phyloP scores from a whole-genome alignment of 1,140 invertebrate genomes.

The Proctacanthus coquilletti region DNA sequence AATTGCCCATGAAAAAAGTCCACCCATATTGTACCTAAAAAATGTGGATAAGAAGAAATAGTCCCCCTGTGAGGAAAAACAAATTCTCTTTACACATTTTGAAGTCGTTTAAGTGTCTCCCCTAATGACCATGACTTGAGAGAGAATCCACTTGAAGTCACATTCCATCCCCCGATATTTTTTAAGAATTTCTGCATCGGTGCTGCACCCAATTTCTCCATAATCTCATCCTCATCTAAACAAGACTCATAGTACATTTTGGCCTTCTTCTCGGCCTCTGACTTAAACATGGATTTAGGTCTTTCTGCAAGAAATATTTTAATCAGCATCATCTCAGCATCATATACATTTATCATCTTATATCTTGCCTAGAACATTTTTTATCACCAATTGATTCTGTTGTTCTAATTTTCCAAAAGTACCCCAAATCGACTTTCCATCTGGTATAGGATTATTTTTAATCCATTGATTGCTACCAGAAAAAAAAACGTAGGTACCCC shows the following conservation, averaged over 20 bases:
- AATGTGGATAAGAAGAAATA: background rate
- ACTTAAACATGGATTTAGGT: constrained; percentile 42
- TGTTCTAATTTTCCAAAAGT: constrained; percentile 89
- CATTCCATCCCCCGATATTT: constrained; percentile 62
- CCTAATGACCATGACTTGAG: constrained; percentile 60
- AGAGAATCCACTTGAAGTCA: constrained; percentile 40
- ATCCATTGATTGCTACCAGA: constrained; percentile 64
- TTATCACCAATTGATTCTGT: constrained; percentile 83
- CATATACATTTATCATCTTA: constrained; percentile 1
- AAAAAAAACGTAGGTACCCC: too few species aligned
- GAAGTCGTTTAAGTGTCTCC: constrained; percentile 56
- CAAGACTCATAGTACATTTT: constrained; percentile 85
- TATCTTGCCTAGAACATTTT: constrained; percentile 63
- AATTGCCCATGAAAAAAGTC: constrained; percentile 80
- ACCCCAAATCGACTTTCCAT: constrained; percentile 84
- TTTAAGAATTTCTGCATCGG: constrained; percentile 65
- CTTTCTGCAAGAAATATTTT: constrained; percentile 32
- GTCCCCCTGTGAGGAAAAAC: too few species aligned
- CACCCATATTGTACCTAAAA: constrained; percentile 62
- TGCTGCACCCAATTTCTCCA: constrained; percentile 63
- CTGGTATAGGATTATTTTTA: constrained; percentile 78
- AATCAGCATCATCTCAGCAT: too few species aligned
- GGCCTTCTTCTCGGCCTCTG: constrained; percentile 74
- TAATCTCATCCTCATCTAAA: constrained; percentile 81
- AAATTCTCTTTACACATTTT: constrained; percentile 51